phyloP scores from a whole-genome alignment of 2,888 invertebrate species.

The Eristalis tenax region DNA sequence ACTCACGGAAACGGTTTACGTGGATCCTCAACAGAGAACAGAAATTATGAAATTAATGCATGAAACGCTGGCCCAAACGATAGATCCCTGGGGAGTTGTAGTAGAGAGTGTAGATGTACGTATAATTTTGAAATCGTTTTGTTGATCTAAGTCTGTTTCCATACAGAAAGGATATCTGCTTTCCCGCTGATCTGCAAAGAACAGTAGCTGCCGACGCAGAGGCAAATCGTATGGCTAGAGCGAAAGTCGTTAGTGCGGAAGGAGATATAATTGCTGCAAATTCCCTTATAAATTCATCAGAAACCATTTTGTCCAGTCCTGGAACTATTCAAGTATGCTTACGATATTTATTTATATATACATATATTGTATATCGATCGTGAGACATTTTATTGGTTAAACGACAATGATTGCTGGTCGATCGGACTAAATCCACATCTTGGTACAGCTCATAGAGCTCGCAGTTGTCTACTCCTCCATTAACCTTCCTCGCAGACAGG shows the following conservation, averaged over 20 bases:
- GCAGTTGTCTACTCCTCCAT: no score
- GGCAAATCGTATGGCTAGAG: conserved; percentile 86
- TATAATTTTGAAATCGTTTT: not conserved
- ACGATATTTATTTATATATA: not conserved
- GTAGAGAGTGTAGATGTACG: conserved; percentile 95
- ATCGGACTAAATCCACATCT: no score
- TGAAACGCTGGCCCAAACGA: conserved; percentile 90
- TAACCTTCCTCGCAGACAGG: no score
- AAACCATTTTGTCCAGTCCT: conserved; percentile 84
- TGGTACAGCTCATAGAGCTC: no score
- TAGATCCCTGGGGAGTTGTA: conserved; percentile 94
- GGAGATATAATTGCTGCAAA: conserved; percentile 85
- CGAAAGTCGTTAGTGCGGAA: conserved; percentile 87
- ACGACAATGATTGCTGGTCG: no score
- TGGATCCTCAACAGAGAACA: conserved; percentile 87
- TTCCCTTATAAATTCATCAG: conserved; percentile 85
- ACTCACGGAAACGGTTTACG: conserved; percentile 84
- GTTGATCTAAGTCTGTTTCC: not conserved
- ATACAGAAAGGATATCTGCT: conserved; percentile 82
- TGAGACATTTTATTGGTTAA: no score
- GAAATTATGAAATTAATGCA: conserved; percentile 94
- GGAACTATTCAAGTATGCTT: conserved; percentile 78
- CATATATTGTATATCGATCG: no score
- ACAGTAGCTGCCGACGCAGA: conserved; percentile 88
- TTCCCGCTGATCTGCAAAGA: conserved; percentile 84